Evolutionary conservation across 2,888 invertebrate species (phyloP).

Genomic region (Malthinus flaveolus): DNA sequence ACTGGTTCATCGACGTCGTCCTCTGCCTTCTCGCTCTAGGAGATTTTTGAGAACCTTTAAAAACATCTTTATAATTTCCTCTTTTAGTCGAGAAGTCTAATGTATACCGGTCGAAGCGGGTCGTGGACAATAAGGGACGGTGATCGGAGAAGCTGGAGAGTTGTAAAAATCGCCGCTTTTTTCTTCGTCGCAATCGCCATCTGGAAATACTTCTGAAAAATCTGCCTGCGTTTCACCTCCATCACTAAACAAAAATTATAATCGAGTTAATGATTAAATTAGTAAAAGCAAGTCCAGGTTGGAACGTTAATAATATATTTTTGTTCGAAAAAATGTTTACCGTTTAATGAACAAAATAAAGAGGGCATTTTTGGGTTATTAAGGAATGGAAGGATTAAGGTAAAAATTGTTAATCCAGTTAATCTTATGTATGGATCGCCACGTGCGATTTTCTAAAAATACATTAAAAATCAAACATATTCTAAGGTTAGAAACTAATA

Average conservation of each 20-base stretch:
- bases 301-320: no score
- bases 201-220: constrained; percentile 63
- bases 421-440: neutral
- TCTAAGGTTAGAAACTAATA: neutral
- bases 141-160: constrained; percentile 74
- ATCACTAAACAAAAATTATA: constrained; percentile 48
- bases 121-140: constrained; percentile 74
- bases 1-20: constrained; percentile 82
- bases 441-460: neutral
- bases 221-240: constrained; percentile 67
- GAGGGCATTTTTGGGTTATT: no score
- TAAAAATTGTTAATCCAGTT: neutral
- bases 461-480: neutral
- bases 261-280: neutral
- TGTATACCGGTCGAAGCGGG: constrained; percentile 71
- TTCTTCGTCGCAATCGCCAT: constrained; percentile 52
- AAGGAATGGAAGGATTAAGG: no score
- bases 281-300: no score
- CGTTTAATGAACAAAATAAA: no score
- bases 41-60: constrained; percentile 68
- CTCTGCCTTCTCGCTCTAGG: constrained; percentile 77
- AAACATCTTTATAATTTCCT: neutral
- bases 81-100: neutral
- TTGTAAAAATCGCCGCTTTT: constrained; percentile 56
- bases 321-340: no score